Evolutionary conservation across 2,888 invertebrate genomes (phyloP).

Genomic region (Drosophila demipolita): DNA sequence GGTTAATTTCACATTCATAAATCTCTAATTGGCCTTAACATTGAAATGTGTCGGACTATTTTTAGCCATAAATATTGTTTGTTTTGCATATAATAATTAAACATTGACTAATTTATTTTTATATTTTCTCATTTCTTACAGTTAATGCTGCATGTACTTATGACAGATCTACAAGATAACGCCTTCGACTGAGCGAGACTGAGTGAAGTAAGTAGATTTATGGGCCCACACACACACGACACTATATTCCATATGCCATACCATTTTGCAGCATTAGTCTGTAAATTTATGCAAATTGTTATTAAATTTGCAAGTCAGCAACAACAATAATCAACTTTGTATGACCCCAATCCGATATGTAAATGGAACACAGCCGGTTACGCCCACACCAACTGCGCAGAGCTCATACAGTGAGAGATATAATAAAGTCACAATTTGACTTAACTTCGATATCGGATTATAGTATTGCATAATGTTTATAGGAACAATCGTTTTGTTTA

Average conservation of each 20-base stretch:
- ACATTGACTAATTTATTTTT: constrained; percentile 37
- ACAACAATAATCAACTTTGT: constrained; percentile 34
- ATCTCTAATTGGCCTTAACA: constrained; percentile 61
- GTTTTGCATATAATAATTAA: constrained; percentile 10
- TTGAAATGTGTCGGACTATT: constrained; percentile 54
- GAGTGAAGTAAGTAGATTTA: constrained; percentile 61
- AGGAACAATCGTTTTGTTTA: background rate
- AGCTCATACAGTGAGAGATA: background rate
- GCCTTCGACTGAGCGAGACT: constrained; percentile 65
- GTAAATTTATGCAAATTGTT: constrained; percentile 74
- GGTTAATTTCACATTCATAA: constrained; percentile 15
- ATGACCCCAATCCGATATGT: constrained; percentile 58
- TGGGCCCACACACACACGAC: constrained; percentile 26
- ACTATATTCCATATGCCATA: constrained; percentile 12
- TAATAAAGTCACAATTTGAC: background rate
- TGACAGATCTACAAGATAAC: constrained; percentile 63
- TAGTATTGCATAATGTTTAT: background rate
- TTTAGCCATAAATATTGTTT: constrained; percentile 29
- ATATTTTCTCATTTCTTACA: constrained; percentile 41
- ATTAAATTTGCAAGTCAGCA: constrained; percentile 46
- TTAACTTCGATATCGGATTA: background rate
- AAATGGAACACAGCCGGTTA: constrained; percentile 57
- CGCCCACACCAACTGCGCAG: constrained; percentile 2
- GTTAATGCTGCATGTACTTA: constrained; percentile 73
- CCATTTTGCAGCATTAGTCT: constrained; percentile 21